These are phyloP conservation scores for Ptiloglossa arizonensis DNA, from an alignment of 1,140 invertebrate species.

Conservation along the genomic window DNA sequence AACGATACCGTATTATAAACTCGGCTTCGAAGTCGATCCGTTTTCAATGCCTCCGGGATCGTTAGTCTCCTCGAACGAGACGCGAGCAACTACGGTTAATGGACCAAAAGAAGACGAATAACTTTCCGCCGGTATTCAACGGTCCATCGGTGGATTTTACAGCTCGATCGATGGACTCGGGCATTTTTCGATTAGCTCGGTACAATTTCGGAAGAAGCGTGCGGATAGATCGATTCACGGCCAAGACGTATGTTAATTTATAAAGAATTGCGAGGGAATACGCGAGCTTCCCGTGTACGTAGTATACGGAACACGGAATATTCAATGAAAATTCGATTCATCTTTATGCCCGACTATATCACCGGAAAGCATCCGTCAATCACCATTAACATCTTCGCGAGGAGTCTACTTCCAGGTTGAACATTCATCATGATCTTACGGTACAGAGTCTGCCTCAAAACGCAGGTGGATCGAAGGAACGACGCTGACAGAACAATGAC, in stretches of 20 bases:
- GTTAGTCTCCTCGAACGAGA: no score
- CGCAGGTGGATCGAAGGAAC: slow-evolving; percentile 50
- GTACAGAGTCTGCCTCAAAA: slow-evolving; percentile 46
- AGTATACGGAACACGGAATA: slow-evolving; percentile 19
- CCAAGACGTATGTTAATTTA: no score
- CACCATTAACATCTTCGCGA: slow-evolving; percentile 47
- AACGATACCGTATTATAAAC: neutral
- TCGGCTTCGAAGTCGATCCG: neutral
- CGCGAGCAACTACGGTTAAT: no score
- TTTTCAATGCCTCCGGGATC: no score
- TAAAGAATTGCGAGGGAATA: neutral
- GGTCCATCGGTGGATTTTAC: no score
- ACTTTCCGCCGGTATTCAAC: no score
- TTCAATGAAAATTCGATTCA: slow-evolving; percentile 33
- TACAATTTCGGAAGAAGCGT: no score
- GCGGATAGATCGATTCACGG: no score
- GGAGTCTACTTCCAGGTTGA: slow-evolving; percentile 37
- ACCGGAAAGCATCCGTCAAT: slow-evolving; percentile 24
- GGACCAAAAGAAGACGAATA: no score
- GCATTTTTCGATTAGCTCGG: no score
- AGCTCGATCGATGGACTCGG: no score
- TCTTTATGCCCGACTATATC: slow-evolving; percentile 9
- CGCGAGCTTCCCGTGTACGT: neutral
- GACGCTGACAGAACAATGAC: slow-evolving; percentile 38
- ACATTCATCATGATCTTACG: slow-evolving; percentile 53